phyloP scores from a whole-genome alignment of 2,888 invertebrate species.

The Gymnosoma rotundatum region DNA sequence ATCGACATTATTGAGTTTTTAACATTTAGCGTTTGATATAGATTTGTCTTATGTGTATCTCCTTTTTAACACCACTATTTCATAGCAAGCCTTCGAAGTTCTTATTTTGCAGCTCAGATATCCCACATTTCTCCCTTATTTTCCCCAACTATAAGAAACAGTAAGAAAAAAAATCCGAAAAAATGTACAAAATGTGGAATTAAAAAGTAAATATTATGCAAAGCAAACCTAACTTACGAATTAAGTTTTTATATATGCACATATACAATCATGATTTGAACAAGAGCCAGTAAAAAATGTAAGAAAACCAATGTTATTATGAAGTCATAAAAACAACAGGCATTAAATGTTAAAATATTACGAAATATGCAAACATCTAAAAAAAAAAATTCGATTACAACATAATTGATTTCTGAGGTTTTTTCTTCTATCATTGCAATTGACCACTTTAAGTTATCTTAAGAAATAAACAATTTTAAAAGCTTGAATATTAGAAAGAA shows the following conservation, averaged over 20 bases:
- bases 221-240: constrained; percentile 31
- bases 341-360: constrained; percentile 27
- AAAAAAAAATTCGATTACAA: constrained; percentile 37
- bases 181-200: constrained; percentile 38
- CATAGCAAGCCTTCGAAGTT: no score
- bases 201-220: constrained; percentile 17
- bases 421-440: constrained; percentile 28
- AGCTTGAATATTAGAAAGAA: background rate
- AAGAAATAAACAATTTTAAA: constrained; percentile 12
- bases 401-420: constrained; percentile 54
- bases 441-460: constrained; percentile 22
- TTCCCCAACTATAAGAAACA: constrained; percentile 3
- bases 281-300: no score
- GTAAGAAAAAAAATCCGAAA: no score
- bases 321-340: constrained; percentile 47
- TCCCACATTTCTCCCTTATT: background rate
- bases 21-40: no score
- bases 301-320: no score
- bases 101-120: background rate
- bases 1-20: no score
- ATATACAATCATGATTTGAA: constrained; percentile 37
- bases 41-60: no score
- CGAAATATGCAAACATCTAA: constrained; percentile 8
- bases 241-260: constrained; percentile 27
- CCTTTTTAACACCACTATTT: no score